Evolutionary conservation across 2,797 vertebrate species (phyloP).

Genomic region (Pseudochirops corinnae): DNA sequence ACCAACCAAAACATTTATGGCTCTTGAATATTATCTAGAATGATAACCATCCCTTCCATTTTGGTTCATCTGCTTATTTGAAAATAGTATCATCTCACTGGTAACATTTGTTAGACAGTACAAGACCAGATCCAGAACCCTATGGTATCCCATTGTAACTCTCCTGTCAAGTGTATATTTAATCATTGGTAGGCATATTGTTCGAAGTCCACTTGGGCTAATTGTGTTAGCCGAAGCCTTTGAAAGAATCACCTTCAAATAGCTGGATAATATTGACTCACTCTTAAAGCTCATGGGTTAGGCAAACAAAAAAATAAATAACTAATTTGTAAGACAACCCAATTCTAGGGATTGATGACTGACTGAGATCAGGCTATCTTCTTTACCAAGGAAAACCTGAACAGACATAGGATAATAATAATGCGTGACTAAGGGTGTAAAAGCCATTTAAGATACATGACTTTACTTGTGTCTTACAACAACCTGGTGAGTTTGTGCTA

Average conservation of each 20-base stretch:
- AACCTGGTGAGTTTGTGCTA: neutral
- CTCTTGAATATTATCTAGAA: neutral
- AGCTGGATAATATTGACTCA: neutral
- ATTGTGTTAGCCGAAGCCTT: neutral
- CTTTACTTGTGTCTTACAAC: neutral
- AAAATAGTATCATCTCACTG: neutral
- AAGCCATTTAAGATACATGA: neutral
- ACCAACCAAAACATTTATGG: neutral
- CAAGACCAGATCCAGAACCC: neutral
- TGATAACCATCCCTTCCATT: neutral
- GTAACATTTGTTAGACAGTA: neutral
- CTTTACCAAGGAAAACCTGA: neutral
- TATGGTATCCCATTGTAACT: neutral
- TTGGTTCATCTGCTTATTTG: neutral
- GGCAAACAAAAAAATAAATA: neutral
- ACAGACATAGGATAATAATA: neutral
- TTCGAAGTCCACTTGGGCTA: neutral
- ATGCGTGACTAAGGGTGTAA: neutral
- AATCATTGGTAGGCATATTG: neutral
- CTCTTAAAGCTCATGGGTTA: neutral
- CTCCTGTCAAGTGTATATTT: neutral
- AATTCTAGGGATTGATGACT: neutral
- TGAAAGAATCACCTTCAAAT: neutral
- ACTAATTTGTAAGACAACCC: neutral
- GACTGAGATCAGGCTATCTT: neutral